Percentiles rank a stretch among this genome's conserved stretches.
Conservation (phyloP, 2,888 invertebrate genomes). For the Mesoligia furuncula region DNA sequence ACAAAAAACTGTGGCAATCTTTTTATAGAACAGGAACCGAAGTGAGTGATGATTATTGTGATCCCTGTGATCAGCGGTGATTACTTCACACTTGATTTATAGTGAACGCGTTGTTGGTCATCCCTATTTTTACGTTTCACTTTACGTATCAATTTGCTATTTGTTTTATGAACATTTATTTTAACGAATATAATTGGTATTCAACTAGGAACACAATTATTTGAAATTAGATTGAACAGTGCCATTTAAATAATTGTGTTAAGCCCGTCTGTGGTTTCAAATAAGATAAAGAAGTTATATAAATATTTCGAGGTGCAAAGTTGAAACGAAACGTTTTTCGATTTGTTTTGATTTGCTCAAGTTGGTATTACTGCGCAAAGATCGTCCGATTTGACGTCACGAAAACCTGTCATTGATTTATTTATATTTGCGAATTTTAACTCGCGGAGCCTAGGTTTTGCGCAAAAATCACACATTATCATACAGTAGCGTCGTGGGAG, state of each 20-base stretch:
- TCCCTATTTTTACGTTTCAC: constrained; percentile 13
- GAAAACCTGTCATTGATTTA: constrained; percentile 79
- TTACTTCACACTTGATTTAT: background rate
- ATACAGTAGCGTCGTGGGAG: constrained; percentile 4
- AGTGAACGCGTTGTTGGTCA: background rate
- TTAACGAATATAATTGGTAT: background rate
- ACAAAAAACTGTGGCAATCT: background rate
- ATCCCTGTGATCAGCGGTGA: background rate
- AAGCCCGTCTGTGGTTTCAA: background rate
- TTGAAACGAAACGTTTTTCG: constrained; percentile 54
- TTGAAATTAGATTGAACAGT: background rate
- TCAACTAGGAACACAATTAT: background rate
- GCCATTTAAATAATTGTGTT: background rate
- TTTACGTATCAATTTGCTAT: background rate
- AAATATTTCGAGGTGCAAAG: background rate
- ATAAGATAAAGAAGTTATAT: background rate
- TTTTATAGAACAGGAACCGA: background rate
- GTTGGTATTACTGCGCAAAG: constrained; percentile 72
- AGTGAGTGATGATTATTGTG: constrained; percentile 3
- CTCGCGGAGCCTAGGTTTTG: constrained; percentile 43
- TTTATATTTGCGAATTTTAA: constrained; percentile 72
- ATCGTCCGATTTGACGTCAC: constrained; percentile 87
- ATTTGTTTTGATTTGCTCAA: constrained; percentile 75
- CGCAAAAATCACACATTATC: constrained; percentile 42
- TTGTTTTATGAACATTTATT: background rate